phyloP scores from a whole-genome alignment of 2,888 invertebrate species.

The Taenaris catops region DNA sequence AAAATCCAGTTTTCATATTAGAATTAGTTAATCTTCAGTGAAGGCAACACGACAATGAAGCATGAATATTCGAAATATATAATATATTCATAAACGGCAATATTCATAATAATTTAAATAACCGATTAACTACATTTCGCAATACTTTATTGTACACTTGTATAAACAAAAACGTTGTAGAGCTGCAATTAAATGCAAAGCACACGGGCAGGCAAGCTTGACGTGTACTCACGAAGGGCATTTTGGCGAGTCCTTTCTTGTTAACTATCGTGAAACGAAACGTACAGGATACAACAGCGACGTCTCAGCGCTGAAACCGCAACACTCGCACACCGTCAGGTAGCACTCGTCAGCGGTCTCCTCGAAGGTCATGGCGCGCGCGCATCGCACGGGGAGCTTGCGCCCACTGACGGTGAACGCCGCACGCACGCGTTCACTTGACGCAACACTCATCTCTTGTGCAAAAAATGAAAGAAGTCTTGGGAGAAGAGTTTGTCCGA shows the following conservation, averaged over 20 bases:
- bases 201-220: conserved; percentile 47
- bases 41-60: background rate
- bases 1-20: too few species aligned
- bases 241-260: conserved; percentile 52
- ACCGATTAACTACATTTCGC: background rate
- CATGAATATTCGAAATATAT: background rate
- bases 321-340: conserved; percentile 75
- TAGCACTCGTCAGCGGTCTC: conserved; percentile 69
- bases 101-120: background rate
- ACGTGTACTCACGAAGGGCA: conserved; percentile 72
- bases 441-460: conserved; percentile 54
- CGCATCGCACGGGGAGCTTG: conserved; percentile 60
- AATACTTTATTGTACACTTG: too few species aligned
- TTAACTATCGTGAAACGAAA: conserved; percentile 70
- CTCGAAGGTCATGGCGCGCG: conserved; percentile 77
- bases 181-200: conserved; percentile 21
- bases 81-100: background rate
- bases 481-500: too few species aligned
- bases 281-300: conserved; percentile 71
- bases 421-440: conserved; percentile 27
- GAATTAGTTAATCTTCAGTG: too few species aligned
- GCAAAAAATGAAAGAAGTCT: too few species aligned
- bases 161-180: conserved; percentile 4
- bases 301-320: conserved; percentile 76
- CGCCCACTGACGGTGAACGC: conserved; percentile 45